Evolutionary conservation across 2,113 vertebrate genomes (phyloP), one percentile per base, ranked within the genome.

Genomic region (Verasper variegatus): DNA sequence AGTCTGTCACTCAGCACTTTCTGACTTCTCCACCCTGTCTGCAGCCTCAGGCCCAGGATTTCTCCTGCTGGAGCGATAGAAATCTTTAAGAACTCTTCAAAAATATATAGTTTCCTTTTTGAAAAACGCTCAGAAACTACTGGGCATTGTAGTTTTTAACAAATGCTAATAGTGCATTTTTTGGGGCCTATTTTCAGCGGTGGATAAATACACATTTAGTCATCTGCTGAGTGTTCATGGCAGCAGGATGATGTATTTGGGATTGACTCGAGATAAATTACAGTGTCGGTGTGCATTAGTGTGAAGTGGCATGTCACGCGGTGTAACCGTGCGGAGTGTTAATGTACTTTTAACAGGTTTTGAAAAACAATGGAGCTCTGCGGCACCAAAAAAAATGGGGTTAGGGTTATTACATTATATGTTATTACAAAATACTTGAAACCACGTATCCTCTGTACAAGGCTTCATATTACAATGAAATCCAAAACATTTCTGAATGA

Each of bases 401-500:
- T n/a, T n/a, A n/a, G n/a, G n/a, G n/a, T n/a, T n/a, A 5, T 31
- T 31, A 31, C 6, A 31, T 31, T 31, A 31, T 7, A 31, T 1
- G 31, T 31, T 31, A 31, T 31, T 31, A 31, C 24, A 24, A 7
- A 31, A 47, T 47, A 47, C 45, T 47, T 47, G 45, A 15, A 17
- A 11, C 47, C 47, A 17, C 14, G 47, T 49, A 4, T 17, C 37
- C 37, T 40, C 37, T 40, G 0, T 12, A 40, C n/a, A 55, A 21
- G 52, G 52, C 52, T 55, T 11, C 55, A 24, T 21, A 74, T 59
- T 18, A 20, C 10, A 15, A 31, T 20, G 18, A 54, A 37, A 66
- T 51, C 15, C 17, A 18, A 18, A 21, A 26, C 14, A n/a, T 15
- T 40, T 45, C 59, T 82, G 63, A 72, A 65, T 51, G 35, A 6